Base-by-base conservation (phyloP, 2,888 invertebrate species). In the Agrochola litura region DNA sequence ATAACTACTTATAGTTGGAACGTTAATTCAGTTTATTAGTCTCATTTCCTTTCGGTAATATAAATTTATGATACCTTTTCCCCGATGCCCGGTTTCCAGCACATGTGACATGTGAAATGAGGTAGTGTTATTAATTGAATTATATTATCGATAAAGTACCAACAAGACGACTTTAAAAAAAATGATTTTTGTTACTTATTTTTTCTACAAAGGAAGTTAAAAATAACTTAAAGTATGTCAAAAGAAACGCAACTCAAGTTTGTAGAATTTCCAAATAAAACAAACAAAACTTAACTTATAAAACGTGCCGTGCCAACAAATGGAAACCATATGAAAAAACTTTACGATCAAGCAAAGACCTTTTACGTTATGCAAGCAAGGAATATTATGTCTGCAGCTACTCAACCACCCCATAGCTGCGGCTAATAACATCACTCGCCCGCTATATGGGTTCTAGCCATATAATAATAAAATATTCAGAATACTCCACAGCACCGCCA, bases 291-390 rank as follows among this genome's bases (percentile, higher is more conserved):
- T 61, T 37, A 37, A 49, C 12, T 46, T 30, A 46, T 16, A 52
- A 73, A 72, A 71, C 91, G 89, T 90, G 76, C 63, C 89, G 90
- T 80, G 60, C 30, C 22, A 73, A 63, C 65, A 25, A 88, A 86
- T 89, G 91, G 89, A 86, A 84, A 90, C 89, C 74, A 37, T 30
- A 64, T 30, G 75, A 81, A 82, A 86, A 87, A 87, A 83, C 82
- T 84, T 86, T 81, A 87, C 86, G 88, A 88, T 83, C 88, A 89
- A 89, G 85, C 88, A 86, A 89, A 89, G 89, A 89, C 90, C 91
- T 91, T 91, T 90, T 76, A 85, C 82, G 89, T 91, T 90, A 90
- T 90, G 92, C 89, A 89, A 91, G 90, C 89, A 67, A 85, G 84
- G 86, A 89, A 84, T 90, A 88, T 90, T 89, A 89, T 89, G 89